Base-by-base conservation (phyloP, 2,888 invertebrate species). In the Cantharis rustica region DNA sequence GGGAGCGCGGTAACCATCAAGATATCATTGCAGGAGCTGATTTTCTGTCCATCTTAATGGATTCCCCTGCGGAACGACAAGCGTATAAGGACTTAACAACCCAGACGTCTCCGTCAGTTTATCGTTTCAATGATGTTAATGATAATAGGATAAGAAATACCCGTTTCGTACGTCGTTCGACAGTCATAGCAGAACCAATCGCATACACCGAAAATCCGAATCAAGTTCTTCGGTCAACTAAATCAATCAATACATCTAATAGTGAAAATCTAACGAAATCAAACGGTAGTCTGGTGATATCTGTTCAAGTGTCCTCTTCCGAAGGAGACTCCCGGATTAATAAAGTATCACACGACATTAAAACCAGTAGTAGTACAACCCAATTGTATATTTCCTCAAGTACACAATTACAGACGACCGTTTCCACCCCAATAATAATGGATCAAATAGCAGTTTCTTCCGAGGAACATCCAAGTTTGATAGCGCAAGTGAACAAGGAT, bases 401-500 rank as follows among this genome's bases (percentile, higher is more conserved):
- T 2, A 68, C 71, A 3, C 15, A 62, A n/a, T 17, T 69, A 15
- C 7, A 20, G 2, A 70, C 71, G 10, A 71, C 71, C 10, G n/a
- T 17, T 4, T n/a, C 47, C 7, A 47, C n/a, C n/a, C 13, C 47
- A 9, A 47, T n/a, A 47, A 47, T 47, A n/a, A n/a, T 7, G 10
- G 72, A 75, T 4, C 63, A 69, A 31, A 69, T 31, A 10, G 70
- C 71, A 7, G 16, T 72, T 69, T 72, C 74, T 15, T 86, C 87
- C 0, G 87, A 90, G 80, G 88, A 90, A 71, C 85, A 88, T 61
- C 89, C 87, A n/a, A 89, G 88, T 77, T 86, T 90, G 72, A 86
- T 89, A 31, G 89, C 91, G 47, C 90, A 90, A 75, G 90, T 90
- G 1, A 91, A 90, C 81, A 90, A 90, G 82, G 91, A 90, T 82